Evolutionary conservation across 2,888 invertebrate genomes (phyloP), one percentile per base, ranked within the genome.

Genomic region (Pammene aurita): DNA sequence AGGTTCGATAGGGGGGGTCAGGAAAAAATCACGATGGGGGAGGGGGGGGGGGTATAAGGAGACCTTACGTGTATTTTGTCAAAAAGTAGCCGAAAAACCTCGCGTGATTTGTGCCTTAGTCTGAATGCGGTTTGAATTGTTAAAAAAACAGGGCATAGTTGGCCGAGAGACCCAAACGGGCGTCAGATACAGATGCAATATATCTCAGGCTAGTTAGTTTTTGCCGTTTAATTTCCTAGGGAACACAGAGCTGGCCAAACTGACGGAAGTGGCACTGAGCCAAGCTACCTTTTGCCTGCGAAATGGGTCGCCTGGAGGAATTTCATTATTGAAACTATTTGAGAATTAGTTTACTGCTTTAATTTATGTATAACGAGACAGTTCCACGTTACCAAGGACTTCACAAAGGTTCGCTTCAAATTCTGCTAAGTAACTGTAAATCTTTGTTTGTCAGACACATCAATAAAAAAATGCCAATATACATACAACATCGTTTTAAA

Each of bases 261-360:
- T 81, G 80, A 82, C 80, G 75, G 76, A 76, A 80, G 82, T 89
- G 89, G 88, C 89, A 84, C 74, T 16, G 76, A 73, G 88, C 89
- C 89, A 87, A 86, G 79, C 75, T 77, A 81, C 81, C 83, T 81
- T 78, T 73, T 72, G 78, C 76, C 78, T 77, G 74, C 75, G 75
- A 82, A 85, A 81, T 78, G 83, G 84, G 77, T 77, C 78, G 78
- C 74, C 73, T 68, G 72, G 74, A 81, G 82, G 88, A 89, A 90
- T 89, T 89, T 86, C 84, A 89, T 89, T 87, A 89, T 84, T 82
- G 80, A 84, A 85, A 87, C 85, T 85, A 86, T 87, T 85, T 80
- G 78, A 57, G 78, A 72, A 78, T 81, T 75, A 72, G 64, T 70
- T 70, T 66, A 61, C 62, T 52, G 65, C 38, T 34, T 46, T 50